phyloP scores from a whole-genome alignment of 2,888 invertebrate genomes.

The Drosophila pegasa region DNA sequence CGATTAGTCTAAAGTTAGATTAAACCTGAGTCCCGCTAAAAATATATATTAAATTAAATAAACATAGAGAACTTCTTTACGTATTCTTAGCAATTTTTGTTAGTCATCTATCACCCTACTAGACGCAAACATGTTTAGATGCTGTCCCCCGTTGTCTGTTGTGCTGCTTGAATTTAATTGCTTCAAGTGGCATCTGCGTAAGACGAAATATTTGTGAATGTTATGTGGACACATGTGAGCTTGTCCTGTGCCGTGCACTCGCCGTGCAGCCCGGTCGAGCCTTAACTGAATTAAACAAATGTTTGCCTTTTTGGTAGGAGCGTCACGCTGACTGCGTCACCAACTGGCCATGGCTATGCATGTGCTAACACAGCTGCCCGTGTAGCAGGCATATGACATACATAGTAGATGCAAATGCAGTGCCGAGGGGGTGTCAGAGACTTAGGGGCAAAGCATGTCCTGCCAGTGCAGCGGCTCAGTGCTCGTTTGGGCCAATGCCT shows the following conservation, averaged over 20 bases:
- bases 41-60: background rate
- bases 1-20: background rate
- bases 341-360: slow-evolving; percentile 35
- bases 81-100: background rate
- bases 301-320: slow-evolving; percentile 18
- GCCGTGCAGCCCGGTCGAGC: slow-evolving; percentile 1
- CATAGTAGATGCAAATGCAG: slow-evolving; percentile 15
- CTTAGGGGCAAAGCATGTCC: background rate
- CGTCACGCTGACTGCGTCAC: slow-evolving; percentile 53
- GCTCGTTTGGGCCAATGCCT: slow-evolving; percentile 8
- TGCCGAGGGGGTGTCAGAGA: slow-evolving; percentile 14
- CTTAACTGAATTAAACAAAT: slow-evolving; percentile 15
- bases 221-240: background rate
- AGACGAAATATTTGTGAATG: background rate
- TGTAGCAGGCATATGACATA: slow-evolving; percentile 3
- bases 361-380: slow-evolving; percentile 52
- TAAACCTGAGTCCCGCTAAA: background rate
- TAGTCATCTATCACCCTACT: too few species aligned
- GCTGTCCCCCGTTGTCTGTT: background rate
- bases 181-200: slow-evolving; percentile 21
- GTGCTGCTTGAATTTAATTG: background rate
- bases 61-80: background rate
- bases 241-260: slow-evolving; percentile 7
- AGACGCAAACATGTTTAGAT: background rate
- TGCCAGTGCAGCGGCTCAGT: slow-evolving; percentile 16